Base-by-base conservation (phyloP, 2,888 invertebrate genomes). In the Sympetrum striolatum region DNA sequence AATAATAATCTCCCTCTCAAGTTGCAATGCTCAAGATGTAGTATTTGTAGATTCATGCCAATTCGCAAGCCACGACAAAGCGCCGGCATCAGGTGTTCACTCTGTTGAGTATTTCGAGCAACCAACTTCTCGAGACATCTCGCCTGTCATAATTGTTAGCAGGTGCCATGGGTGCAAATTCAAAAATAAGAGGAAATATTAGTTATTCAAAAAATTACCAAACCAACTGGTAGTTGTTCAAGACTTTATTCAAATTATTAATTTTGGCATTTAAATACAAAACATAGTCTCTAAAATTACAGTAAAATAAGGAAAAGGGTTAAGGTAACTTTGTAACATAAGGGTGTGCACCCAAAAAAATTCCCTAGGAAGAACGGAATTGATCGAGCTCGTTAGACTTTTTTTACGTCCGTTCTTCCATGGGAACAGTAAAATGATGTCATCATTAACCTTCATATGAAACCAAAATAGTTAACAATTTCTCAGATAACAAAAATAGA, bases 1-100 rank as follows among this genome's bases (percentile, higher is more conserved):
- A 96, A 95, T 90, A 98, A 94, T 37, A 97, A 95, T 91, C 97
- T 95, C 25, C 98, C 98, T 90, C 96, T 95, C 90, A 98, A 94
- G 92, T 95, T 95, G 91, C 97, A 96, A 92, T 96, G 96, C 93
- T 98, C 98, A 93, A 98, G 94, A 92, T 97, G 97, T 64, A 98
- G 95, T 90, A 96, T 95, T 80, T 96, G 95, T 91, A 98, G 94
- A 91, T 96, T 95, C 91, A 97, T 96, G 37, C 96, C 95, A 93
- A 96, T 94, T 81, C 96, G 95, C 81, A 98, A 94, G 22, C 98
- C 96, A 82, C 96, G 95, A 81, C 96, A 96, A 90, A 98, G 93
- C 91, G 96, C 96, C 14, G 96, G 96, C 94, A 97, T 95, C 92
- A 96, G 95, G 82, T 96, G 95, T 92, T 97, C 96, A 92, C 96